These are phyloP conservation scores for Enteromius argenteus DNA, from an alignment of 2,797 vertebrate genomes.

Conservation along the genomic window DNA sequence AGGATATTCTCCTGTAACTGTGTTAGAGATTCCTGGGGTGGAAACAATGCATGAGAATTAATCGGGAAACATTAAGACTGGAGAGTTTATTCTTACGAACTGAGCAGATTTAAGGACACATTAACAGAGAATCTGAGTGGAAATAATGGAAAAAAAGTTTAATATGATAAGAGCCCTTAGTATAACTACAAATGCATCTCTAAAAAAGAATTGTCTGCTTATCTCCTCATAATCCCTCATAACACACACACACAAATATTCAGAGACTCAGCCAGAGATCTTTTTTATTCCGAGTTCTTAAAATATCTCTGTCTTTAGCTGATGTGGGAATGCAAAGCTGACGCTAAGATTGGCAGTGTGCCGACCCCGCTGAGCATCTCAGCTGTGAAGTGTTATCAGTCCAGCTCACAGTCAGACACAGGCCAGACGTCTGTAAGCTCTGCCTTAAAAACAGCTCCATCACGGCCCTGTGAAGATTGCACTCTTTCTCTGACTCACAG, in stretches of 20 bases:
- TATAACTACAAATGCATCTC: not conserved
- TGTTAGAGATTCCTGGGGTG: conserved; percentile 37
- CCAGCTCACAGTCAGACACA: conserved; percentile 31
- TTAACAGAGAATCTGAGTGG: not conserved
- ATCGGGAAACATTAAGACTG: not conserved
- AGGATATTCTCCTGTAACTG: conserved; percentile 17
- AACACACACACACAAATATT: not conserved
- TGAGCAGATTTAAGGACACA: conserved; percentile 3
- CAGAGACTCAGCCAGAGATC: not conserved
- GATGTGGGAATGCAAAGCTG: conserved; percentile 27
- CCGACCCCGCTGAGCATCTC: not conserved
- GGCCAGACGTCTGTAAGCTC: conserved; percentile 16
- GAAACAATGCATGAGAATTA: conserved; percentile 31
- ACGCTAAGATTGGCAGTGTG: not conserved
- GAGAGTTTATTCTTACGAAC: not conserved
- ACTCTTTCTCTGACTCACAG: conserved; percentile 10
- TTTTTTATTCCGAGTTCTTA: conserved; percentile 12
- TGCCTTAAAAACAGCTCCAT: conserved; percentile 32
- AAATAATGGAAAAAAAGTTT: conserved; percentile 2
- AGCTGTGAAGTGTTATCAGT: conserved; percentile 43
- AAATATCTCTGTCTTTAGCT: conserved; percentile 17
- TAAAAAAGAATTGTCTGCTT: conserved; percentile 2
- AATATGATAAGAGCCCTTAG: not conserved
- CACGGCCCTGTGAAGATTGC: conserved; percentile 22
- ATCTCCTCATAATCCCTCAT: conserved; percentile 12